These are phyloP conservation scores for Girardinichthys multiradiatus DNA, from an alignment of 2,113 vertebrate species.

Conservation along the genomic window DNA sequence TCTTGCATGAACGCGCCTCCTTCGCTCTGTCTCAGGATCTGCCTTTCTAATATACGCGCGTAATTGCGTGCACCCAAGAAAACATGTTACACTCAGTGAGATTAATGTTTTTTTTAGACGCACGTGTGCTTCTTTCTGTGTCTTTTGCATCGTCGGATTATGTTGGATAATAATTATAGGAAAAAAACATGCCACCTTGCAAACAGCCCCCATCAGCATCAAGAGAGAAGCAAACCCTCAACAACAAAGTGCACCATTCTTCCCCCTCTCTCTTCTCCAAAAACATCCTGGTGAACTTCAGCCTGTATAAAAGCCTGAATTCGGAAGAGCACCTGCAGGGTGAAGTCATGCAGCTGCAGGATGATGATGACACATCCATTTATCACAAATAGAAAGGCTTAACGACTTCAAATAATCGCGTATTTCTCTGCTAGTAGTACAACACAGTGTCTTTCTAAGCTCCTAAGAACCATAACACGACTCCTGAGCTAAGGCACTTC, in stretches of 20 bases:
- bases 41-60: constrained; percentile 13
- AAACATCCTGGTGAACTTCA: constrained; percentile 21
- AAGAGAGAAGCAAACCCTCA: background rate
- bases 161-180: background rate
- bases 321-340: constrained; percentile 44
- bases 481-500: constrained; percentile 10
- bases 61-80: constrained; percentile 19
- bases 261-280: background rate
- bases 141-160: background rate
- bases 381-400: constrained; percentile 38
- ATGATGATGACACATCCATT: constrained; percentile 45
- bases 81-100: constrained; percentile 20
- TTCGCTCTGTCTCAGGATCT: constrained; percentile 16
- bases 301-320: constrained; percentile 1
- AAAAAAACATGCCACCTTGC: background rate
- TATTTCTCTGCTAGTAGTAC: background rate
- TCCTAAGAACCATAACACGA: background rate
- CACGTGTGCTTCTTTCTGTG: background rate
- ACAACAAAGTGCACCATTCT: background rate
- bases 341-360: constrained; percentile 56
- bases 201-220: background rate
- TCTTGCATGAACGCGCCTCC: constrained; percentile 61
- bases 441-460: background rate
- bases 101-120: constrained; percentile 13
- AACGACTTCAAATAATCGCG: constrained; percentile 11